Conservation (phyloP, 2,797 vertebrate species). For the Hafferia zeledoni region DNA sequence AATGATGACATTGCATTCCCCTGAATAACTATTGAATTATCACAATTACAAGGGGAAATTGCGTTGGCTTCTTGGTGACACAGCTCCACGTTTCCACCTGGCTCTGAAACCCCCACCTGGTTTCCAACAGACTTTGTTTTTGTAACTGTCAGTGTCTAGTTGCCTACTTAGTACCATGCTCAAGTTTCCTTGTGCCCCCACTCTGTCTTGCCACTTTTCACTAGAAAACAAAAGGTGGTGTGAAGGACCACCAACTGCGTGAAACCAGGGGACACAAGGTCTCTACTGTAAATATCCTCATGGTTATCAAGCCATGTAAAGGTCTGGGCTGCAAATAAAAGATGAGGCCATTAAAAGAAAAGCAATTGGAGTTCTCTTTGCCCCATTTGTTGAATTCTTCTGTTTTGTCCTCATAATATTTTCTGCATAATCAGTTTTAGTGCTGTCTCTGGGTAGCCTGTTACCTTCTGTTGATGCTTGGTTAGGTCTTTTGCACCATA, state of each 20-base stretch:
- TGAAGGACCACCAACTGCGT: neutral
- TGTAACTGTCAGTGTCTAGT: neutral
- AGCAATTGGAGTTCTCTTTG: neutral
- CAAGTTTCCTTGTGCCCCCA: neutral
- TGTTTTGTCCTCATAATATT: constrained; percentile 1
- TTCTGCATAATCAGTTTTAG: constrained; percentile 28
- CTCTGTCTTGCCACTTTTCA: neutral
- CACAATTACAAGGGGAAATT: neutral
- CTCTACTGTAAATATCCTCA: neutral
- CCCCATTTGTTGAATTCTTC: neutral
- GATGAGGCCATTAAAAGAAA: neutral
- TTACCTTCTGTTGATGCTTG: constrained; percentile 23
- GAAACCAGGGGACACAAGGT: neutral
- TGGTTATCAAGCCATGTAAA: neutral
- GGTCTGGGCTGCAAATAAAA: neutral
- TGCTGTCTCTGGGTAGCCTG: constrained; percentile 25
- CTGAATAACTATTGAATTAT: neutral
- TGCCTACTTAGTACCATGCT: neutral
- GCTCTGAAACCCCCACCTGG: neutral
- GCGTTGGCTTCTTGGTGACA: neutral
- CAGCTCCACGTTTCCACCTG: neutral
- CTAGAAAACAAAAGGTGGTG: neutral
- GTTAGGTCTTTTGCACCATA: neutral
- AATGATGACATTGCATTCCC: neutral
- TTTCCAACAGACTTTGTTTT: neutral